These are phyloP conservation scores for Thunnus thynnus DNA, from an alignment of 2,113 vertebrate species.

Conservation along the genomic window DNA sequence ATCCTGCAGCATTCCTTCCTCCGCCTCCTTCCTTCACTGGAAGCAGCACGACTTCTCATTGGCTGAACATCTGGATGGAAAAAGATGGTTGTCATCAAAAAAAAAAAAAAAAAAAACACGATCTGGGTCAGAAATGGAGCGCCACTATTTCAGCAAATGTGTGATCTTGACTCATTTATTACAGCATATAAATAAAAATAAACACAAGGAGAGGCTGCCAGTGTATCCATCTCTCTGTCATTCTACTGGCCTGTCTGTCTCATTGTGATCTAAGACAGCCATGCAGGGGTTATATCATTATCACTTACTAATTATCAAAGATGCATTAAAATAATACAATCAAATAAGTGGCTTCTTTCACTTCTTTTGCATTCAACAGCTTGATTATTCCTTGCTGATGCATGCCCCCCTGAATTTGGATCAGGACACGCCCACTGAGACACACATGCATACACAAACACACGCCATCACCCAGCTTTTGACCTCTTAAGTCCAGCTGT, in stretches of 20 bases:
- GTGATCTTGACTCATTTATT: no score
- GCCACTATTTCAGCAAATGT: conserved; percentile 23
- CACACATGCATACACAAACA: conserved; percentile 16
- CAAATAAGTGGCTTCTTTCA: neutral
- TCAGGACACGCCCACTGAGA: neutral
- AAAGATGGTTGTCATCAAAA: conserved; percentile 69
- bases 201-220: neutral
- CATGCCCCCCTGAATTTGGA: neutral
- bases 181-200: no score
- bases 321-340: no score
- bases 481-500: conserved; percentile 67
- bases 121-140: conserved; percentile 21
- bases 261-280: neutral
- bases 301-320: no score
- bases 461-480: conserved; percentile 17
- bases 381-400: no score
- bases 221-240: neutral
- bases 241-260: neutral
- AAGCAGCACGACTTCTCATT: conserved; percentile 69
- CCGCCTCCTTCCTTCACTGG: conserved; percentile 72
- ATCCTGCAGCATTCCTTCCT: conserved; percentile 78
- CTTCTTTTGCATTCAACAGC: no score
- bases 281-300: no score
- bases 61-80: conserved; percentile 87
- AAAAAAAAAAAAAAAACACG: conserved; percentile 9